Percentiles rank a stretch among this genome's conserved stretches.
Evolutionary conservation across 2,113 vertebrate genomes (phyloP).

Genomic region (Vicugna pacos): DNA sequence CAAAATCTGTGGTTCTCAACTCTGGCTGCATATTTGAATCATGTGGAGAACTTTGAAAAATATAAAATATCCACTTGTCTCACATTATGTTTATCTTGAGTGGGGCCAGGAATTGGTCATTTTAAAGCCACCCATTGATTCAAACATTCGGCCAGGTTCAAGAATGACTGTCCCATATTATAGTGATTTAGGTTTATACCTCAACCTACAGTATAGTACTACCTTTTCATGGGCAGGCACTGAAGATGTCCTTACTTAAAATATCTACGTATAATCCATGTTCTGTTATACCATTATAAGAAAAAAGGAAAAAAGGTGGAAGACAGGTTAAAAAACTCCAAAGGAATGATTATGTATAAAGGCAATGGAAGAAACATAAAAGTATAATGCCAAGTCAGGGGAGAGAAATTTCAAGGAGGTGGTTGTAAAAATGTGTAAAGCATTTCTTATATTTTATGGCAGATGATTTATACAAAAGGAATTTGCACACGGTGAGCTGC

Average conservation of each 20-base stretch:
- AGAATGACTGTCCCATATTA: not conserved
- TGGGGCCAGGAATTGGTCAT: not conserved
- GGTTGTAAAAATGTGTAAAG: not conserved
- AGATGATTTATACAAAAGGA: not conserved
- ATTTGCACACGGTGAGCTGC: not conserved
- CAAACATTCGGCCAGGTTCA: not conserved
- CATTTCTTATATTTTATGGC: not conserved
- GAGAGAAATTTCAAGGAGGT: not conserved
- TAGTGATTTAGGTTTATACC: not conserved
- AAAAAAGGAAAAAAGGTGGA: not conserved
- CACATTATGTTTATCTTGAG: not conserved
- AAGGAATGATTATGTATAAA: not conserved
- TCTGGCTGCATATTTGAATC: not conserved
- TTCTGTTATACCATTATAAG: not conserved
- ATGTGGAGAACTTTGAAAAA: not conserved
- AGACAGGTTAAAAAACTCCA: not conserved
- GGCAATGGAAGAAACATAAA: not conserved
- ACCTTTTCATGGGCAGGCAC: not conserved
- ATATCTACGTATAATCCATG: not conserved
- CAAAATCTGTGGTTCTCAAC: not conserved
- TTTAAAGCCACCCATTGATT: not conserved
- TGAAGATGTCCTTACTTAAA: not conserved
- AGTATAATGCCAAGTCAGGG: not conserved
- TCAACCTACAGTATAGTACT: rapidly evolving
- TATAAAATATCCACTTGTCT: not conserved